Evolutionary conservation across 2,888 invertebrate species (phyloP), one percentile per base, ranked within the genome.

Genomic region (Metalampra italica): DNA sequence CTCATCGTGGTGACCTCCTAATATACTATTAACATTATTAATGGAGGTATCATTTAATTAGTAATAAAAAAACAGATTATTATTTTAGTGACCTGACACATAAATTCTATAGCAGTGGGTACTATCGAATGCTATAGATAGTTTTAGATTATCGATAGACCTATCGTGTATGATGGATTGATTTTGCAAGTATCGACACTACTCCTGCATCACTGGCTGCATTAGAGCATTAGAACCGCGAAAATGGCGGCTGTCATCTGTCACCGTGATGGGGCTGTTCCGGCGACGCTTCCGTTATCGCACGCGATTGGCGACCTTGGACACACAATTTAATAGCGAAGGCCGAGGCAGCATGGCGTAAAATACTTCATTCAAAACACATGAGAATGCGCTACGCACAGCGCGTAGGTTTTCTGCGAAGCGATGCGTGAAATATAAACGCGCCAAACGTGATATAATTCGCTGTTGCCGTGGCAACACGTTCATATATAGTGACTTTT

Each of bases 231-330:
- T 22, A 51, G 45, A 45, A 45, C 45, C 51, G 42, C 32, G 38
- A 51, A 47, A 47, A 45, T 49, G 44, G 12, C 46, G 30, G 11
- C 41, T 48, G 38, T 8, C 46, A 22, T 9, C 42, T 51, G 51
- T 48, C 51, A 51, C 29, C 46, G 15, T 51, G 51, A 51, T 46
- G 43, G 46, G 37, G 38, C 34, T 47, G 48, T 56, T 57, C 59
- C 59, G 55, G 48, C 45, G 29, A 34, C 12, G 15, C 22, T 13
- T 49, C 47, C 57, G 54, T 53, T 60, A 55, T 57, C 60, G 61
- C 61, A 62, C 62, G 64, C 66, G 60, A 69, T 68, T 64, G 61
- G 51, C 55, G 73, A 62, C 78, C 78, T 72, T 72, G 71, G 58
- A 57, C 55, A 71, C 64, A 48, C 41, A 47, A 49, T 51, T 49